These are phyloP conservation scores for Ovis aries DNA, from an alignment of 2,113 vertebrate species.

Conservation along the genomic window DNA sequence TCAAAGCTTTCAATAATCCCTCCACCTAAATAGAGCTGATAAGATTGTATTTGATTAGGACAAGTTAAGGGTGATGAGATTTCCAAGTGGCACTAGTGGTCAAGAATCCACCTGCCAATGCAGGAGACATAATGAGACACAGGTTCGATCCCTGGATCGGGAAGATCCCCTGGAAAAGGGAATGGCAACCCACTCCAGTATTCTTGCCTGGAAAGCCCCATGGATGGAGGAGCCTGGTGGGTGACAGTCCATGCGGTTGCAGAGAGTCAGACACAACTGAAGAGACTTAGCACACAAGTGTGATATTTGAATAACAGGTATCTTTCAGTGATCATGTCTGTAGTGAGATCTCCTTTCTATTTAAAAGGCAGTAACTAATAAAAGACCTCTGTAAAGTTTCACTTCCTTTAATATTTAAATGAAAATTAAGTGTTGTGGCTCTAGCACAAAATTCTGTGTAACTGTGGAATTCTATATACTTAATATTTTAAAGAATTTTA, in stretches of 20 bases:
- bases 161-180: background rate
- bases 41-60: background rate
- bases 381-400: constrained; percentile 69
- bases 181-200: background rate
- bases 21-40: background rate
- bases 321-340: constrained; percentile 43
- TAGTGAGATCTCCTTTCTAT: background rate
- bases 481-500: background rate
- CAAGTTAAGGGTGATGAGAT: background rate
- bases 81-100: background rate
- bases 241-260: background rate
- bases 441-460: background rate
- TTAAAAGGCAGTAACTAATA: constrained; percentile 33
- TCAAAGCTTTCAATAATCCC: constrained; percentile 11
- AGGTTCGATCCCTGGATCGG: background rate
- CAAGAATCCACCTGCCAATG: background rate
- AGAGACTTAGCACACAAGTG: background rate
- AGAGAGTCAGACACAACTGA: background rate
- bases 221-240: background rate
- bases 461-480: background rate
- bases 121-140: background rate
- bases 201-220: background rate
- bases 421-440: constrained; percentile 40
- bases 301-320: constrained; percentile 22
- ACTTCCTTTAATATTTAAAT: constrained; percentile 46